phyloP scores from a whole-genome alignment of 2,113 vertebrate genomes.

The Nestor notabilis region DNA sequence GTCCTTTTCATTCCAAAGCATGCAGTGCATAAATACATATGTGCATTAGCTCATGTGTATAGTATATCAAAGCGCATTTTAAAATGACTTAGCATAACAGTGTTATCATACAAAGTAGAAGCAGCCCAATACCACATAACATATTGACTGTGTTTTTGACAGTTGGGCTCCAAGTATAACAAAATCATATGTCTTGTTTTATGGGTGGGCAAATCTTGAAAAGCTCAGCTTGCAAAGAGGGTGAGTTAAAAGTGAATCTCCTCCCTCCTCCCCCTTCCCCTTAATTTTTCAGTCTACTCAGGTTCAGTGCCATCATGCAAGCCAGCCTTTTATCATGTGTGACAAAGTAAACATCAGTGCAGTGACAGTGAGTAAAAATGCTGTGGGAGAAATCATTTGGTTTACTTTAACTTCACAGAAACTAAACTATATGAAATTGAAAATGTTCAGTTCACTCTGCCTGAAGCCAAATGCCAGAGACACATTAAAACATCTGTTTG shows the following conservation, averaged over 20 bases:
- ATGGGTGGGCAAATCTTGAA: constrained; percentile 19
- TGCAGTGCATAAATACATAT: constrained; percentile 1
- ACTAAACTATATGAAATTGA: constrained; percentile 22
- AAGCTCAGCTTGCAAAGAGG: background rate
- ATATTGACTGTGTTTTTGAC: background rate
- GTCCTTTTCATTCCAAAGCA: constrained; percentile 44
- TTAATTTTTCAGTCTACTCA: background rate
- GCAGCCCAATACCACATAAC: background rate
- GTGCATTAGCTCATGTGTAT: constrained; percentile 42
- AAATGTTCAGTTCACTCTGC: constrained; percentile 31
- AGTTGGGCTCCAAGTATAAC: background rate
- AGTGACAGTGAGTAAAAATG: constrained; percentile 27
- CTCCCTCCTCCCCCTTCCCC: background rate
- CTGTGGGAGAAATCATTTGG: constrained; percentile 31
- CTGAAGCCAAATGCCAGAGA: constrained; percentile 31
- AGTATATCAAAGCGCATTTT: constrained; percentile 26
- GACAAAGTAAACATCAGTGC: constrained; percentile 12
- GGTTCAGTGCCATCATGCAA: background rate
- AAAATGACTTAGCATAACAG: constrained; percentile 6
- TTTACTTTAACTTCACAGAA: constrained; percentile 56
- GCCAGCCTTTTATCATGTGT: background rate
- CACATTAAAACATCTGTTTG: constrained; percentile 63
- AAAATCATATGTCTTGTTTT: constrained; percentile 14
- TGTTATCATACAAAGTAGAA: background rate
- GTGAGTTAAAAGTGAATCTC: background rate